Evolutionary conservation across 2,113 vertebrate species (phyloP).

Genomic region (Pandion haliaetus): DNA sequence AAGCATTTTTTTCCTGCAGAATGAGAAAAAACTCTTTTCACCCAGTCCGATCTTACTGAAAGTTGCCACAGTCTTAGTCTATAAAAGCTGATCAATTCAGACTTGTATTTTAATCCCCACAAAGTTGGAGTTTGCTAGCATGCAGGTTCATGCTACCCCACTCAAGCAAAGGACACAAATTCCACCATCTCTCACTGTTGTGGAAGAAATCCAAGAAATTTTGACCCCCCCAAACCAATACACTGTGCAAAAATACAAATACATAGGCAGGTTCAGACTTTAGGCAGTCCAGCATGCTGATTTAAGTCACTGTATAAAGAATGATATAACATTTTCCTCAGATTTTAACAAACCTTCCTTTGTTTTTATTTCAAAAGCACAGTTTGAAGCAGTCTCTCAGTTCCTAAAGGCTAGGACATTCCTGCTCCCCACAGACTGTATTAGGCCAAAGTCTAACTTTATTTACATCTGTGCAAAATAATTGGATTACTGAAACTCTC

Average conservation of each 20-base stretch:
- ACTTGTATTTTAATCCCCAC: not conserved
- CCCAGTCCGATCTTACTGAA: not conserved
- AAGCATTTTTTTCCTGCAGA: not conserved
- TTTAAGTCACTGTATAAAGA: not conserved
- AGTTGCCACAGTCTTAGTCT: not conserved
- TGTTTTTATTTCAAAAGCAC: not conserved
- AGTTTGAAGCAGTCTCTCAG: not conserved
- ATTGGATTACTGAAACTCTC: not conserved
- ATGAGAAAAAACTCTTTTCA: not conserved
- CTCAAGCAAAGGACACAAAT: not conserved
- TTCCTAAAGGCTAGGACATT: not conserved
- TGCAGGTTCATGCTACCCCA: not conserved
- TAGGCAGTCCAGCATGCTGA: not conserved
- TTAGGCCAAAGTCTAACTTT: not conserved
- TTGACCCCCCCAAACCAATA: not conserved
- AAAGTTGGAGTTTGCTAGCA: not conserved
- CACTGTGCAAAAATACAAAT: not conserved
- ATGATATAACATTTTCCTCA: not conserved
- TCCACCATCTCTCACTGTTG: not conserved
- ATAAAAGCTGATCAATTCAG: not conserved
- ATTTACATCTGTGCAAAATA: not conserved
- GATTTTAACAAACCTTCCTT: not conserved
- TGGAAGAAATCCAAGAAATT: not conserved
- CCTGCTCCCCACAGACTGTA: not conserved
- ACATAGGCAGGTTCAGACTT: not conserved